Evolutionary conservation across 2,797 vertebrate species (phyloP).

Genomic region (Cetoscarus ocellatus): DNA sequence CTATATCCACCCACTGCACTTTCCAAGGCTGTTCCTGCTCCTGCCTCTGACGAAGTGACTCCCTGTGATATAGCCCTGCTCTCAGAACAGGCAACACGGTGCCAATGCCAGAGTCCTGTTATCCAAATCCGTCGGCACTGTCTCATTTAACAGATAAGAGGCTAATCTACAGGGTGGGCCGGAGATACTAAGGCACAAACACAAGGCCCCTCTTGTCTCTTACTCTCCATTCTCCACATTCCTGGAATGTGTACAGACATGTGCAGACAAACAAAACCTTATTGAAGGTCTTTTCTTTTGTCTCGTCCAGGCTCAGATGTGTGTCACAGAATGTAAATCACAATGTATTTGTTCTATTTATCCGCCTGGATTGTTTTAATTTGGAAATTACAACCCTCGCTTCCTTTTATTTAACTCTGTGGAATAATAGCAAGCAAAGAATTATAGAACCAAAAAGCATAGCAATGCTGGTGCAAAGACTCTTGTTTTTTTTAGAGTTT

Average conservation of each 20-base stretch:
- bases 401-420: conserved; percentile 3
- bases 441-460: conserved; percentile 6
- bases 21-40: conserved; percentile 75
- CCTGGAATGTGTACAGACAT: conserved; percentile 78
- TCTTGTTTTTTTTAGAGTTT: conserved; percentile 5
- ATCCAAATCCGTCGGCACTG: conserved; percentile 80
- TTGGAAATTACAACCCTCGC: conserved; percentile 18
- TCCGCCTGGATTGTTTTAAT: conserved; percentile 31
- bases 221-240: conserved; percentile 72
- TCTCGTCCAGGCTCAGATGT: conserved; percentile 30
- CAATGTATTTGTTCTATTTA: conserved; percentile 53
- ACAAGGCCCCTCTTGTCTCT: conserved; percentile 81
- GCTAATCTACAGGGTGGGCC: conserved; percentile 79
- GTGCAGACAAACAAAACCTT: conserved; percentile 73
- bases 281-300: conserved; percentile 46
- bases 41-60: conserved; percentile 63
- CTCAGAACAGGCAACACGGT: conserved; percentile 55
- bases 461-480: conserved; percentile 18
- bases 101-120: conserved; percentile 75
- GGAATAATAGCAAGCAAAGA: conserved; percentile 10
- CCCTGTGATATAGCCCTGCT: conserved; percentile 66
- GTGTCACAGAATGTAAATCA: conserved; percentile 44
- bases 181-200: conserved; percentile 68
- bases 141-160: conserved; percentile 85
- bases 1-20: conserved; percentile 70